phyloP scores from a whole-genome alignment of 2,888 invertebrate species.

The Laothoe populi region DNA sequence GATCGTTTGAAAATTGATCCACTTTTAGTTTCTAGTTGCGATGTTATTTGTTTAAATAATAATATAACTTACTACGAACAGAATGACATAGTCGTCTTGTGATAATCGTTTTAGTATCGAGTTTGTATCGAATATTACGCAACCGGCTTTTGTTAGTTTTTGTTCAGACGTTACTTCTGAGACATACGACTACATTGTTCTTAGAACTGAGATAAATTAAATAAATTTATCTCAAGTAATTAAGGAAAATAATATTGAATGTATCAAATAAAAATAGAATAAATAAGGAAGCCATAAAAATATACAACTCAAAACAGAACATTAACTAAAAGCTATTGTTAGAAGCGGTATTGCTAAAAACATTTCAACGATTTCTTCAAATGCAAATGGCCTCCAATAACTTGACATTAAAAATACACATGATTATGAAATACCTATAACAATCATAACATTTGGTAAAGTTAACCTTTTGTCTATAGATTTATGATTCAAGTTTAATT shows the following conservation, averaged over 20 bases:
- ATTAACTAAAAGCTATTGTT: no score
- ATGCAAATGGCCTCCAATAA: slow-evolving; percentile 11
- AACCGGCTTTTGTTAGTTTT: slow-evolving; percentile 50
- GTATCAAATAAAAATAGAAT: not conserved
- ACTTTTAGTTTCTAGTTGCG: not conserved
- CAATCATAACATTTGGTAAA: slow-evolving; percentile 20
- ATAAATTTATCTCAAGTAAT: not conserved
- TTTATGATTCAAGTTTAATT: slow-evolving; percentile 22
- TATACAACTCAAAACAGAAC: no score
- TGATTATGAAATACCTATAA: slow-evolving; percentile 20
- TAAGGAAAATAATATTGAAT: not conserved
- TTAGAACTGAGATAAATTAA: not conserved
- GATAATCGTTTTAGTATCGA: slow-evolving; percentile 49
- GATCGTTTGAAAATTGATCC: not conserved
- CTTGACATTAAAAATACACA: slow-evolving; percentile 26
- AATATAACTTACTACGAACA: slow-evolving; percentile 19
- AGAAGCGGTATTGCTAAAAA: not conserved
- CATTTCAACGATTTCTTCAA: slow-evolving; percentile 3
- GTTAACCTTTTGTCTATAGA: slow-evolving; percentile 23
- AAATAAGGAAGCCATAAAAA: no score
- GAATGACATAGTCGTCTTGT: slow-evolving; percentile 36
- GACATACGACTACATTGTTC: slow-evolving; percentile 36
- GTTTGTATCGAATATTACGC: slow-evolving; percentile 46
- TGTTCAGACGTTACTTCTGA: slow-evolving; percentile 32
- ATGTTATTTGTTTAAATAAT: not conserved